Base-by-base conservation (phyloP, 2,113 vertebrate genomes). In the Tylochromis polylepis region DNA sequence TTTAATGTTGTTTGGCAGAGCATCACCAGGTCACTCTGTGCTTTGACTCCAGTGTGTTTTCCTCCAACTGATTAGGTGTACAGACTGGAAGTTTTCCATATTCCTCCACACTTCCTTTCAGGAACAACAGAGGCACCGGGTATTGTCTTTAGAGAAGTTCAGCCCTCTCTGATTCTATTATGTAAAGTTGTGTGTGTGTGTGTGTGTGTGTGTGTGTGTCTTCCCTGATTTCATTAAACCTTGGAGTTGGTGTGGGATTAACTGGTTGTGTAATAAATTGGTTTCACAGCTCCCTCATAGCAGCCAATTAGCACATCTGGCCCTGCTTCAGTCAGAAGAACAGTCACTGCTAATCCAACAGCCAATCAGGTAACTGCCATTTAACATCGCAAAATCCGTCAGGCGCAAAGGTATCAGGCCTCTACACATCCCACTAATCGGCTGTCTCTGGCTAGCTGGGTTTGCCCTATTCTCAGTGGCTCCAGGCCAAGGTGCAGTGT, bases 21-120 rank as follows among this genome's bases (percentile, higher is more conserved):
- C 27, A 29, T 29, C 36, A 27, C 24, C 27, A 49, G 36, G 29
- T 83, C 67, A 85, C 57, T 65, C 67, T 79, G 24, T 85, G 12
- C 84, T 80, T 78, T 20, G 81, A 56, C 86, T 84, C 65, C 58
- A 31, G 55, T 53, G 4, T 55, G 78, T 88, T 94, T 65, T 92
- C 89, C 87, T 87, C 70, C 5, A 85, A 87, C 78, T 87, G 88
- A 95, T 94, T 57, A 86, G 36, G 51, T 89, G 34, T 36, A 80
- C 8, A 56, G 15, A 83, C 72, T 85, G 95, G 93, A 95, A 90
- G 90, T 90, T 77, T 72, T 93, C 84, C 79, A 38, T 95, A 91
- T 93, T 94, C 81, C 79, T 93, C 86, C 83, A 78, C 78, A 85
- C 86, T 72, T 94, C 94, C 87, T 83, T 85, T 91, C 62, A 84